These are phyloP conservation scores for Pica pica DNA, from an alignment of 2,113 vertebrate species.

Conservation along the genomic window DNA sequence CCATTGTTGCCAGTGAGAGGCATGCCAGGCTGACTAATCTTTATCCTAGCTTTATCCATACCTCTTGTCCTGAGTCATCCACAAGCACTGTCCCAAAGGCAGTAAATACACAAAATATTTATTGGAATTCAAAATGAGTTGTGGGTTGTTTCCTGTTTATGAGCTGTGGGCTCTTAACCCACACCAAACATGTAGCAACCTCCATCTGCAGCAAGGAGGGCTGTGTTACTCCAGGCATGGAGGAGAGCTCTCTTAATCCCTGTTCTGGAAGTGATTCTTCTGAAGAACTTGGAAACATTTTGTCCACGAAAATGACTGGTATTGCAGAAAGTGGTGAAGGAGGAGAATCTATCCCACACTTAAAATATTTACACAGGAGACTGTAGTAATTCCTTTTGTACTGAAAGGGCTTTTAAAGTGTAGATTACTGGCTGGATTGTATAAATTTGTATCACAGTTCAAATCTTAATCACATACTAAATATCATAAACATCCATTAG, in stretches of 20 bases:
- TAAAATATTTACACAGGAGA: neutral
- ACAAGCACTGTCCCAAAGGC: neutral
- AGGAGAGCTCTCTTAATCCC: neutral
- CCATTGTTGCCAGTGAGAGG: neutral
- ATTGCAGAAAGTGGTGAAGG: neutral
- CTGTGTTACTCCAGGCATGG: neutral
- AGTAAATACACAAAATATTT: neutral
- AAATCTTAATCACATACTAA: neutral
- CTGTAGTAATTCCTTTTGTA: neutral
- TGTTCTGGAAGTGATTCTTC: neutral
- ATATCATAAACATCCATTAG: neutral
- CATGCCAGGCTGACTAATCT: neutral
- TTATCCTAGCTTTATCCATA: neutral
- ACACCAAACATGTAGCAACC: neutral
- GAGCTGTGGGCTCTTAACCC: neutral
- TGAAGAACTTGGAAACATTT: neutral
- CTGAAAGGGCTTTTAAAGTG: neutral
- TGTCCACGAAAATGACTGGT: neutral
- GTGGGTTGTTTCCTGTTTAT: slow-evolving; percentile 22
- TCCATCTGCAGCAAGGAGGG: fast-evolving
- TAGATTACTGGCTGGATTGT: neutral
- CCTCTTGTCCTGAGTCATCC: neutral
- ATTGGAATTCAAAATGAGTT: neutral
- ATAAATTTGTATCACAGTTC: neutral
- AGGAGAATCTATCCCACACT: neutral